Base-by-base conservation (phyloP, 2,888 invertebrate species). In the Hypercompe scribonia region DNA sequence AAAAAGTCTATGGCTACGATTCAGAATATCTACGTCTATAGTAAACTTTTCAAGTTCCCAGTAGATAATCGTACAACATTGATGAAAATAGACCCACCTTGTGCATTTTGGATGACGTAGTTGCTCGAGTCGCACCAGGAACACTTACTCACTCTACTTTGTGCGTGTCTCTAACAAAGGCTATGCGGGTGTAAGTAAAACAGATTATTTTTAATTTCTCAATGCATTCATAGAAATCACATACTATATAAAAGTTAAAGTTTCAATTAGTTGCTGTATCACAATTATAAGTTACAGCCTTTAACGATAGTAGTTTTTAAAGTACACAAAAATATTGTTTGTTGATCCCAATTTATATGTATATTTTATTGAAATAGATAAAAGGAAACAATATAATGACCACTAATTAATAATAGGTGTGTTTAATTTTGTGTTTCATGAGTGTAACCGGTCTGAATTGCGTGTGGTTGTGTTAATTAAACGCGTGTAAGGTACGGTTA, bases 381-480 rank as follows among this genome's bases (percentile, higher is more conserved):
- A 50, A 50, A 71, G 39, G 31, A 65, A 34, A 33, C 33, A 68
- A 54, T 73, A 34, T 58, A 50, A 65, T 70, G 18, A 36, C n/a
- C 24, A 54, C n/a, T 63, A 66, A 75, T 73, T 67, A 77, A 61
- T 79, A 74, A 79, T 73, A 21, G 65, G 24, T 50, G 67, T 68
- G 70, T 77, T 72, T 72, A 68, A 74, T 76, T 72, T 31, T 63
- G 66, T 71, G 46, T 73, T 68, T 73, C 42, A 65, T 70, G 66
- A 61, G 66, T 70, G 66, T 31, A 66, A 67, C 66, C 46, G 34
- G 66, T 4, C 61, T 28, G 65, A 28, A 58, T 70, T 73, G 73
- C 66, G 73, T 73, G 70, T 31, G 69, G 69, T 73, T 63, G 42
- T 33, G 7, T 66, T 70, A 73, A 73, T 73, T 73, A 73, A 73